A percentile compares a stretch with the other conserved stretches of the same genome.
Conservation (phyloP, 2,113 vertebrate genomes). For the Isurus oxyrinchus region DNA sequence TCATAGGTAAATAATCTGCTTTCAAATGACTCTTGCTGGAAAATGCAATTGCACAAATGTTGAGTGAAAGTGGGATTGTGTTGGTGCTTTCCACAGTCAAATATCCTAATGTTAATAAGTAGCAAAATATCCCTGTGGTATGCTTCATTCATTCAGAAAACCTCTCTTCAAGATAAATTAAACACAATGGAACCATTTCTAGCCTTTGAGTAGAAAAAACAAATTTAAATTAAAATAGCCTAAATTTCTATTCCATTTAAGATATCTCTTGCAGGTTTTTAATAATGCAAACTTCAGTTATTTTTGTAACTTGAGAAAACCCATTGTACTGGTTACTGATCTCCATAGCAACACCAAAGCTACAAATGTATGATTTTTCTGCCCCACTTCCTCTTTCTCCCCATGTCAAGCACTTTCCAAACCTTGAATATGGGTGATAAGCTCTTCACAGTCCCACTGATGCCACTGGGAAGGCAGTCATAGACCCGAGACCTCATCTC, state of each 20-base stretch:
- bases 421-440: background rate
- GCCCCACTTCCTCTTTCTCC: background rate
- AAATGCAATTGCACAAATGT: background rate
- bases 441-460: background rate
- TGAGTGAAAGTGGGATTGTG: background rate
- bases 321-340: background rate
- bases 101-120: background rate
- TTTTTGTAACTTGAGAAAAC: background rate
- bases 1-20: background rate
- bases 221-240: background rate
- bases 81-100: background rate
- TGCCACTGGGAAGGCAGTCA: background rate
- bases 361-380: background rate
- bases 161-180: background rate
- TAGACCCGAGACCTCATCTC: background rate
- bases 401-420: no score
- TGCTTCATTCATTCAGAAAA: background rate
- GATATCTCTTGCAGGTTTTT: background rate
- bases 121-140: background rate
- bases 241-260: background rate
- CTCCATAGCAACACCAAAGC: background rate
- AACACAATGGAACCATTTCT: background rate
- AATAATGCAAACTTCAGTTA: background rate
- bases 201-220: background rate
- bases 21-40: background rate